Conservation (phyloP, 2,797 vertebrate species). For the Micrastur ruficollis region DNA sequence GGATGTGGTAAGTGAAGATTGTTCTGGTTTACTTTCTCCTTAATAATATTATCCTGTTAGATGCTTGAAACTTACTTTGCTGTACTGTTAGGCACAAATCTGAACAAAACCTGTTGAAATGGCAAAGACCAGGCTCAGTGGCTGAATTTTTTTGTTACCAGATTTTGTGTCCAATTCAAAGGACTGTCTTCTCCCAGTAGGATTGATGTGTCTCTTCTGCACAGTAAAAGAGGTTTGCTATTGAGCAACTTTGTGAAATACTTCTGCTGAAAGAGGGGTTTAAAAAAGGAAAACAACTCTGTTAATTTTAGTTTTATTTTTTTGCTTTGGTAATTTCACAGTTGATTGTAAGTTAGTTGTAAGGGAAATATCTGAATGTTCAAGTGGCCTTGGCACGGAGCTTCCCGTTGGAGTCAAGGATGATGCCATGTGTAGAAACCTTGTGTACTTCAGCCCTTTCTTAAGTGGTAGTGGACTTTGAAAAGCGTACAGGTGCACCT, state of each 20-base stretch:
- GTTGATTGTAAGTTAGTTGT: background rate
- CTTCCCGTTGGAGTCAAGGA: background rate
- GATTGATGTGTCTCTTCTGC: conserved; percentile 19
- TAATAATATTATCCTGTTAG: conserved; percentile 49
- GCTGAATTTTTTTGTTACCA: conserved; percentile 14
- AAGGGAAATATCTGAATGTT: background rate
- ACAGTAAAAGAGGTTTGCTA: conserved; percentile 10
- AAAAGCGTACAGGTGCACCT: background rate
- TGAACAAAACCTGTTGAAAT: conserved; percentile 31
- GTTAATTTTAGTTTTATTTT: background rate
- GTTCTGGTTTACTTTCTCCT: conserved; percentile 62
- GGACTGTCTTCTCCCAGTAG: conserved; percentile 11
- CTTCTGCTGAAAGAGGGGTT: conserved; percentile 1
- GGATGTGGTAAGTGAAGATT: conserved; percentile 77
- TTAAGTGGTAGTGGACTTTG: background rate
- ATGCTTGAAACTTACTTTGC: conserved; percentile 48
- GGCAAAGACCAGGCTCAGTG: conserved; percentile 13
- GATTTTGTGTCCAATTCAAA: conserved; percentile 20
- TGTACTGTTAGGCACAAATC: conserved; percentile 33
- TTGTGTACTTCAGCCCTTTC: background rate
- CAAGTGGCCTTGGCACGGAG: background rate
- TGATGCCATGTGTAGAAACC: background rate
- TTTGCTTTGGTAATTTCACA: background rate
- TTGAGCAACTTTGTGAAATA: conserved; percentile 32
- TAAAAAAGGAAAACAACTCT: background rate